Base-by-base conservation (phyloP, 2,888 invertebrate genomes). In the Phaonia tiefii region DNA sequence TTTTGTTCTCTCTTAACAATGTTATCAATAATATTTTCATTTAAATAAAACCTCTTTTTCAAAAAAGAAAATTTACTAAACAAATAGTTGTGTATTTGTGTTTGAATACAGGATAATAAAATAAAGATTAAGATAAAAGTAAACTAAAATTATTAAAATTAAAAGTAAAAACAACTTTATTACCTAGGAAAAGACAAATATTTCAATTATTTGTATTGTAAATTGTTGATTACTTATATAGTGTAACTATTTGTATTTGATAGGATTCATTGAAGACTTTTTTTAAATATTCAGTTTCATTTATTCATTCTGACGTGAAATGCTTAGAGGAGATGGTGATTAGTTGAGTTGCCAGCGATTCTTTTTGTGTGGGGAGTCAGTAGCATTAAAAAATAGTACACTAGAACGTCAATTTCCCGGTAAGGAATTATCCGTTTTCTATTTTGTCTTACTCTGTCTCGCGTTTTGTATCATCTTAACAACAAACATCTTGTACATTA, bases 81-180 rank as follows among this genome's bases (percentile, higher is more conserved):
- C 20, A 63, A 58, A 60, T 39, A 31, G 42, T 63, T 42, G 54
- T 46, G 17, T 46, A n/a, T 44, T 4, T 44, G 2, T 44, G 44
- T 44, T 54, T 54, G 25, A 25, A 44, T 31, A 31, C 8, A 31
- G 8, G 31, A 31, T 31, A 3, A 31, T 31, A 31, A 31, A 31
- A 31, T 31, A 31, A 31, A 31, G 31, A 31, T 31, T 5, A 78
- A 70, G 69, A 74, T 69, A 66, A 76, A 71, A 75, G 72, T 78
- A 81, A 81, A 75, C 81, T 81, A 75, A 81, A 81, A 60, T 25
- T 63, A 75, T 78, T 54, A 76, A 51, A 73, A 65, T 71, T 60
- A 75, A 42, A 31, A 63, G 11, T 42, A 42, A 63, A 63, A 75
- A 75, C 75, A 81, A 78, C 67, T 81, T 81, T 81, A 81, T 81